Percentiles rank a stretch among this genome's conserved stretches.
Evolutionary conservation across 2,797 vertebrate species (phyloP).

Genomic region (Bryconaethiops microstoma): DNA sequence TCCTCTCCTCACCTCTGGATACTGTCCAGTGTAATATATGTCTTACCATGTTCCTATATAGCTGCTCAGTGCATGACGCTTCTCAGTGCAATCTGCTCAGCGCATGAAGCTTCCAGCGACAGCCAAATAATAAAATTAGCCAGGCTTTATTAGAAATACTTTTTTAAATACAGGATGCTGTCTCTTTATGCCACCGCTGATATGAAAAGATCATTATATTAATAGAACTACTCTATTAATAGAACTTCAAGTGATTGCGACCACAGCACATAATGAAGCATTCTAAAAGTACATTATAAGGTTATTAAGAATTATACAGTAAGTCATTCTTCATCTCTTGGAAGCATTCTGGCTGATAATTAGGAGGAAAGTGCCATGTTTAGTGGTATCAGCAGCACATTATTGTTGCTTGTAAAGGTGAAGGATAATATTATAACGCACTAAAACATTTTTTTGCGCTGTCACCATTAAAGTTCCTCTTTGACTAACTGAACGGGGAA

Average conservation of each 20-base stretch:
- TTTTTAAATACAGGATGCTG: conserved; percentile 8
- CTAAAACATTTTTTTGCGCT: too few species aligned
- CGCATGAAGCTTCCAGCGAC: conserved; percentile 1
- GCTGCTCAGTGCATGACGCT: conserved; percentile 4
- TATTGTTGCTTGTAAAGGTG: conserved; percentile 28
- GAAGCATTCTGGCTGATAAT: conserved; percentile 33
- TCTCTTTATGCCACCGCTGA: neutral
- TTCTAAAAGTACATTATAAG: conserved; percentile 37
- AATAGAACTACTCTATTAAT: neutral
- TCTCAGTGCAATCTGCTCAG: conserved; percentile 6
- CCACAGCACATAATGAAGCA: conserved; percentile 34
- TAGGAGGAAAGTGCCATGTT: conserved; percentile 28
- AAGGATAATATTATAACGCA: neutral
- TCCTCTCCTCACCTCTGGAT: conserved; percentile 41
- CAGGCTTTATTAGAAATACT: conserved; percentile 4
- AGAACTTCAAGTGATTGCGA: neutral
- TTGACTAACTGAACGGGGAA: neutral
- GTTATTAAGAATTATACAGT: conserved; percentile 17
- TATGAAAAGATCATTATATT: neutral
- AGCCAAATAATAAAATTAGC: conserved; percentile 7
- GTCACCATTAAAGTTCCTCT: neutral
- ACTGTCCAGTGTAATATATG: conserved; percentile 28
- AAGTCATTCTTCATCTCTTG: conserved; percentile 37
- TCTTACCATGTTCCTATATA: conserved; percentile 7
- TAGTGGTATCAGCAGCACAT: conserved; percentile 32